Evolutionary conservation across 2,113 vertebrate species (phyloP).

Genomic region (Thunnus thynnus): DNA sequence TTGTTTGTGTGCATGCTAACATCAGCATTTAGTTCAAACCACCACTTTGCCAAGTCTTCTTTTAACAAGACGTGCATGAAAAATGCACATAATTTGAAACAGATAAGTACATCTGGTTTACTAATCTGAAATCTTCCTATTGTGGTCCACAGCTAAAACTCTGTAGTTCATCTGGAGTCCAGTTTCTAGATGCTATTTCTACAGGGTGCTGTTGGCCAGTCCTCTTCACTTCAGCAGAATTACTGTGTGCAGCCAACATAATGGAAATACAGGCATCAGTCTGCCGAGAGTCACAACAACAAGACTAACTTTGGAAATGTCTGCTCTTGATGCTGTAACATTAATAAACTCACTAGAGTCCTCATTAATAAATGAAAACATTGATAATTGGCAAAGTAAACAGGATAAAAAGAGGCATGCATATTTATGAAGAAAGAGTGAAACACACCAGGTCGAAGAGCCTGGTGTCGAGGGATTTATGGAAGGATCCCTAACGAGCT

Average conservation of each 20-base stretch:
- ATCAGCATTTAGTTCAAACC: no score
- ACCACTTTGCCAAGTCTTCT: no score
- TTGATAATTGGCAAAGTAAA: slow-evolving; percentile 4
- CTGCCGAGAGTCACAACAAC: slow-evolving; percentile 14
- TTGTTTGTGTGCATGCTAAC: no score
- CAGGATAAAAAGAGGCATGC: slow-evolving; percentile 2
- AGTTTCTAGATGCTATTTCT: slow-evolving; percentile 54
- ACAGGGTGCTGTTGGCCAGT: slow-evolving; percentile 26
- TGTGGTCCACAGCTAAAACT: slow-evolving; percentile 17
- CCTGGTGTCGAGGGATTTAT: background rate
- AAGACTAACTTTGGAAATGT: slow-evolving; percentile 29
- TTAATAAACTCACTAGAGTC: slow-evolving; percentile 11
- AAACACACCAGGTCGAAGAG: background rate
- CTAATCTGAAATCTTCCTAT: background rate
- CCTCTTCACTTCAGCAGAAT: slow-evolving; percentile 4
- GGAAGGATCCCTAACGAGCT: background rate
- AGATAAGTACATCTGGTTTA: slow-evolving; percentile 24
- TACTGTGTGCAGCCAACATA: slow-evolving; percentile 34
- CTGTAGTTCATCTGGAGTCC: slow-evolving; percentile 15
- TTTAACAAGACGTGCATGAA: no score
- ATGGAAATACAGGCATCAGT: background rate
- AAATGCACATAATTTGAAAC: background rate
- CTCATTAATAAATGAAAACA: slow-evolving; percentile 31
- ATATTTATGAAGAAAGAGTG: slow-evolving; percentile 29
- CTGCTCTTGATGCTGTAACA: background rate